Conservation (phyloP, 2,113 vertebrate species). For the Agapornis roseicollis region DNA sequence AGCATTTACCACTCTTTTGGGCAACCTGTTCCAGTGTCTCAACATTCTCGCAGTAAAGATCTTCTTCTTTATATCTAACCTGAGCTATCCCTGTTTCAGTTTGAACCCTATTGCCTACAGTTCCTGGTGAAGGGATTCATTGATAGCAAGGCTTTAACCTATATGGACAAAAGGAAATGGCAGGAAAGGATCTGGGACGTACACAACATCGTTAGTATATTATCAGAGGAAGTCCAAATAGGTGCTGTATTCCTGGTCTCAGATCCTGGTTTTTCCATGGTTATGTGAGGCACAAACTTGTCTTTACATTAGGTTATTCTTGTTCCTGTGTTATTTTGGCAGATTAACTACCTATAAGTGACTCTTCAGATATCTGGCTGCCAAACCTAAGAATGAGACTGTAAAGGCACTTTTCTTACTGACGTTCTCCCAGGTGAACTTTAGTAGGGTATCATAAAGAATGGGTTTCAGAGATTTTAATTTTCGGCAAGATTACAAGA, state of each 20-base stretch:
- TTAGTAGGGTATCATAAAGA: neutral
- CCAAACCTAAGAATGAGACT: neutral
- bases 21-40: neutral
- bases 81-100: neutral
- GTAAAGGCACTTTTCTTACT: neutral
- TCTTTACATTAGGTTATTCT: neutral
- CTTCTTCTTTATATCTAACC: neutral
- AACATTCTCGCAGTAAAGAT: neutral
- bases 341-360: neutral
- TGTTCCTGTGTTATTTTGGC: neutral
- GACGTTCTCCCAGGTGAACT: neutral
- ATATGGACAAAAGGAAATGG: neutral
- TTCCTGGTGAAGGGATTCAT: neutral
- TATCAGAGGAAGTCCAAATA: neutral
- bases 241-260: neutral
- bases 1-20: neutral
- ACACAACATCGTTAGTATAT: fast-evolving
- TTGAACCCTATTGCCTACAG: neutral
- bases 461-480: neutral
- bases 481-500: neutral
- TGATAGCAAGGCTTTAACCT: neutral
- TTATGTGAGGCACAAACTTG: neutral
- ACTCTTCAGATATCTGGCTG: neutral
- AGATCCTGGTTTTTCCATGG: neutral
- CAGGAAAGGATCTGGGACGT: neutral